Base-by-base conservation (phyloP, 1,140 invertebrate species). In the Panagrolaimus sp. region DNA sequence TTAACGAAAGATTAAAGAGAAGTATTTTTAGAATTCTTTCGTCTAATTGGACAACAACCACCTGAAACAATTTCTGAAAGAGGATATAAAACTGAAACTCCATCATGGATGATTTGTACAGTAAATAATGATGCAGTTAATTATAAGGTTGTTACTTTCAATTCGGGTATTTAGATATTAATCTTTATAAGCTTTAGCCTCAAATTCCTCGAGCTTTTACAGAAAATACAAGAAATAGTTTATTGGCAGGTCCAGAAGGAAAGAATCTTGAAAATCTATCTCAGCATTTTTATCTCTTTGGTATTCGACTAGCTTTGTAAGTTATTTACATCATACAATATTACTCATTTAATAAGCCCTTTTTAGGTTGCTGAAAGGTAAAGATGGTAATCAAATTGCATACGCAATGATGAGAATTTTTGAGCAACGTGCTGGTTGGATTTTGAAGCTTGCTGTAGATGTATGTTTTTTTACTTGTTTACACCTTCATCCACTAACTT, bases 21-120 rank as follows among this genome's bases (percentile, higher is more conserved):
- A 25, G 13, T 13, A n/a, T 25, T 57, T 57, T 5, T 27, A 57
- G 51, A 57, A 57, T 57, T 57, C 51, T 57, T 57, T 27, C n/a
- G 20, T 11, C 51, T 57, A 11, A 57, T 57, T 27, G 51, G 51
- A 25, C 51, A 57, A 16, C 51, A 27, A 11, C 4, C 51, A 5
- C 51, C 51, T 11, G 13, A 57, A 11, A 27, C 51, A 11, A 57
- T 57, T 16, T 8, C 5, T 27, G 51, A 57, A 20, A 57, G 27
- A 16, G 51, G 51, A 1, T 57, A 25, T 13, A 57, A 57, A 13
- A 57, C 51, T 8, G 51, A 57, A 27, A 27, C 51, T 1, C 51
- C 51, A 2, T 13, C 20, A 20, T 57, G 51, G 51, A 57, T 57
- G 11, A 57, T 57, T 16, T 57, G 51, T 57, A 27, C 51, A 20